Percentiles rank a stretch among this genome's conserved stretches.
These are phyloP conservation scores for Oppia nitens DNA, from an alignment of 1,140 invertebrate genomes.

Conservation along the genomic window DNA sequence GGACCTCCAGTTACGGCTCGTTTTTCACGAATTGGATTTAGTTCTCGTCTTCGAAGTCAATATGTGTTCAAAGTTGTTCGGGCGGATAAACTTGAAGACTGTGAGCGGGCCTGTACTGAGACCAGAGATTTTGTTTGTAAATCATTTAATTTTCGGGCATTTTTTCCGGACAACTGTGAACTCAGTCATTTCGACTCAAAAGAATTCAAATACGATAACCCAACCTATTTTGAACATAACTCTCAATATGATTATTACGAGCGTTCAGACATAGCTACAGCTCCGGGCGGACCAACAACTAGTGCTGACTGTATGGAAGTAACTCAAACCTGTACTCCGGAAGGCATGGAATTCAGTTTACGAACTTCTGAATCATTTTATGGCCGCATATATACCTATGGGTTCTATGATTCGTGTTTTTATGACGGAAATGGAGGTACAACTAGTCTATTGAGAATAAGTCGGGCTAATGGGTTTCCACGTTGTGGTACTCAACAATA, in stretches of 20 bases:
- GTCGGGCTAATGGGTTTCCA: constrained; percentile 69
- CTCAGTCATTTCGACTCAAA: constrained; percentile 65
- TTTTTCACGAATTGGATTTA: constrained; percentile 40
- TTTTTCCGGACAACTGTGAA: constrained; percentile 57
- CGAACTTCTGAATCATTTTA: constrained; percentile 69
- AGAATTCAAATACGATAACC: constrained; percentile 63
- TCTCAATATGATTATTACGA: constrained; percentile 77
- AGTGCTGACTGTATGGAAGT: constrained; percentile 37
- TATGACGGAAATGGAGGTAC: constrained; percentile 71
- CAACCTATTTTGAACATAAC: constrained; percentile 58
- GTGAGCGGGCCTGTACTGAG: constrained; percentile 63
- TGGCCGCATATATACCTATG: constrained; percentile 75
- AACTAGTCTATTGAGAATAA: constrained; percentile 61
- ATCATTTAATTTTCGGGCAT: constrained; percentile 48
- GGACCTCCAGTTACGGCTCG: neutral
- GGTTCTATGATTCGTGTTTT: constrained; percentile 76
- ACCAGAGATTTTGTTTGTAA: constrained; percentile 65
- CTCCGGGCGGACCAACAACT: neutral
- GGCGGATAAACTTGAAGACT: constrained; percentile 50
- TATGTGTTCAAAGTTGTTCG: constrained; percentile 55
- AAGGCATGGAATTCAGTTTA: constrained; percentile 81
- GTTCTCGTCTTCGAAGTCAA: constrained; percentile 51
- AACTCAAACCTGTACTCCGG: constrained; percentile 72
- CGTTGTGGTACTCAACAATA: constrained; percentile 80
- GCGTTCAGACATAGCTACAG: constrained; percentile 27